Conservation (phyloP, 2,113 vertebrate genomes). For the Psilopsiagon aymara region DNA sequence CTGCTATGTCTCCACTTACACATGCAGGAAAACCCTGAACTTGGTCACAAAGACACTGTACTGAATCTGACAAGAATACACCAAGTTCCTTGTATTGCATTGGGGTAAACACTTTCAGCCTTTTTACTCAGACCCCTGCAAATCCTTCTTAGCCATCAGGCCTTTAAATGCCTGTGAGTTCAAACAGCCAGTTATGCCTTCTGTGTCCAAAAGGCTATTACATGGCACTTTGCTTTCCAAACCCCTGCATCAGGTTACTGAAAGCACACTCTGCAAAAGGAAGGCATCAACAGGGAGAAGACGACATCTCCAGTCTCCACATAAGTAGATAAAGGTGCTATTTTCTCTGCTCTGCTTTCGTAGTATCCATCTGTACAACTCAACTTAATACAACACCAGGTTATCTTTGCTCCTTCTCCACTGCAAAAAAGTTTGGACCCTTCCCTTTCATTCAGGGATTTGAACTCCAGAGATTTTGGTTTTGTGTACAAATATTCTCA, state of each 20-base stretch:
- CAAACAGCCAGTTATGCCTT: background rate
- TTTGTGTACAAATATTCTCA: background rate
- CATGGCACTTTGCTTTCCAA: background rate
- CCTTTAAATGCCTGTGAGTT: accelerated
- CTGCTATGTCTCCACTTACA: background rate
- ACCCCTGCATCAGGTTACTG: accelerated
- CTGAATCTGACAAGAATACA: no score
- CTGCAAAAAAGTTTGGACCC: no score
- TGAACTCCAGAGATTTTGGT: background rate
- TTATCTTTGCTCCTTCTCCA: background rate
- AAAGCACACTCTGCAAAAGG: background rate
- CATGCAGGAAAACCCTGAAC: background rate
- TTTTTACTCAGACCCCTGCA: background rate
- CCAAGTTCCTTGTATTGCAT: background rate
- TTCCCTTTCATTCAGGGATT: background rate
- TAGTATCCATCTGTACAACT: no score
- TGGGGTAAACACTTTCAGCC: background rate
- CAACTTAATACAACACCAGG: background rate
- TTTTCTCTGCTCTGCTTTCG: background rate
- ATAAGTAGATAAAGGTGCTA: background rate
- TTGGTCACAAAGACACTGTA: background rate
- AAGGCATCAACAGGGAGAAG: background rate
- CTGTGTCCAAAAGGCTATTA: background rate
- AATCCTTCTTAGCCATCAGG: background rate
- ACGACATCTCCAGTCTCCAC: background rate